Conservation (phyloP, 2,888 invertebrate genomes). For the Macropis europaea region DNA sequence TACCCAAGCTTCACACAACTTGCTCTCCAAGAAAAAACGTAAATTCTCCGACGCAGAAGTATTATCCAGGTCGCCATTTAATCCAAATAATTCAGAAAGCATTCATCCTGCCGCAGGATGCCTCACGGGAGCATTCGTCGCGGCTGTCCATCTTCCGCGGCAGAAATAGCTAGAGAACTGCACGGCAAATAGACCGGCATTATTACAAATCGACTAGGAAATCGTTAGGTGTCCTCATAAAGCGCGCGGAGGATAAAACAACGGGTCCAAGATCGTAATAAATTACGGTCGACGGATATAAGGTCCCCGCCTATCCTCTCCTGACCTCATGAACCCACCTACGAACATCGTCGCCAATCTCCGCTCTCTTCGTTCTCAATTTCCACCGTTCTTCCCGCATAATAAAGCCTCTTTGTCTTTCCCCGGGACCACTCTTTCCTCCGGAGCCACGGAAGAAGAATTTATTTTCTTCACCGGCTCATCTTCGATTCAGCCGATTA, state of each 20-base stretch:
- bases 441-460: conserved; percentile 35
- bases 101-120: background rate
- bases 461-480: conserved; percentile 55
- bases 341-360: conserved; percentile 45
- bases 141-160: no score
- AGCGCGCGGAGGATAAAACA: conserved; percentile 15
- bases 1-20: no score
- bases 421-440: background rate
- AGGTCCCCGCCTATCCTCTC: conserved; percentile 38
- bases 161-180: no score
- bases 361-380: conserved; percentile 54
- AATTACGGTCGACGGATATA: conserved; percentile 48
- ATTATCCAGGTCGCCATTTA: no score
- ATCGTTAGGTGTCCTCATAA: background rate
- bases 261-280: conserved; percentile 37
- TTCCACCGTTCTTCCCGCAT: conserved; percentile 61
- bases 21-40: no score
- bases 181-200: background rate
- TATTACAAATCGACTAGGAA: conserved; percentile 6
- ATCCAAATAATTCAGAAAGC: no score
- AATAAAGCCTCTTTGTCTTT: conserved; percentile 66
- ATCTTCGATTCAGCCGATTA: conserved; percentile 66
- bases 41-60: no score
- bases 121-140: no score
- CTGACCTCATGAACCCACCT: conserved; percentile 16